Evolutionary conservation across 1,140 invertebrate genomes (phyloP).

Genomic region (Kradibia gibbosae): DNA sequence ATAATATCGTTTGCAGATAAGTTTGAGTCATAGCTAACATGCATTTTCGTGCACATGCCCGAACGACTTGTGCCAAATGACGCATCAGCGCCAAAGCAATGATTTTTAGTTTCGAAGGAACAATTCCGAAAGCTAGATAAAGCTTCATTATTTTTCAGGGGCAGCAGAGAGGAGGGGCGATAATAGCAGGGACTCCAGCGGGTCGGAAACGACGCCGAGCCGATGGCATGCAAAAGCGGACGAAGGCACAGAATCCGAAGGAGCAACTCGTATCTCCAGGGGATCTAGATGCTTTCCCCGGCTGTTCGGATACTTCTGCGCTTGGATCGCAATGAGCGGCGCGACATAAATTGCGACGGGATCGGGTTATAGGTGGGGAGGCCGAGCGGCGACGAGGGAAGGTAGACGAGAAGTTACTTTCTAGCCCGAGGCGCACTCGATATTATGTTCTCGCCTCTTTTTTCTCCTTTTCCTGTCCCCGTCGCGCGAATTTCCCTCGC

Average conservation of each 20-base stretch:
- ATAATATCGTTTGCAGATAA: background rate
- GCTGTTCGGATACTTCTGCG: constrained; percentile 19
- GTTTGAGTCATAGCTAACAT: background rate
- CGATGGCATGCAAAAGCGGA: background rate
- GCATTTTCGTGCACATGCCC: background rate
- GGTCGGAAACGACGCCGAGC: background rate
- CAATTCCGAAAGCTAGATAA: background rate
- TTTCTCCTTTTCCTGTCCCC: background rate
- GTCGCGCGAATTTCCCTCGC: background rate
- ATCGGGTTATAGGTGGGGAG: background rate
- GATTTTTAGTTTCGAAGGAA: background rate
- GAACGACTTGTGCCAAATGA: background rate
- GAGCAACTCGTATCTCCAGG: constrained; percentile 1
- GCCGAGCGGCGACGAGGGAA: background rate
- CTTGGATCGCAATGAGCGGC: background rate
- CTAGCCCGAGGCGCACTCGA: constrained; percentile 44
- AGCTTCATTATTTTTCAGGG: background rate
- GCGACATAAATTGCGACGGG: background rate
- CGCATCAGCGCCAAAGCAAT: background rate
- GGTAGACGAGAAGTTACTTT: constrained; percentile 36
- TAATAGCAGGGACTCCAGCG: background rate
- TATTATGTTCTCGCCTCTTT: constrained; percentile 17
- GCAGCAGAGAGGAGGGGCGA: background rate
- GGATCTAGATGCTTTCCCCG: constrained; percentile 35
- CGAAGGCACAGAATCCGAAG: background rate